These are phyloP conservation scores for Drosophila quadrilineata DNA, from an alignment of 1,140 invertebrate species.

Conservation along the genomic window DNA sequence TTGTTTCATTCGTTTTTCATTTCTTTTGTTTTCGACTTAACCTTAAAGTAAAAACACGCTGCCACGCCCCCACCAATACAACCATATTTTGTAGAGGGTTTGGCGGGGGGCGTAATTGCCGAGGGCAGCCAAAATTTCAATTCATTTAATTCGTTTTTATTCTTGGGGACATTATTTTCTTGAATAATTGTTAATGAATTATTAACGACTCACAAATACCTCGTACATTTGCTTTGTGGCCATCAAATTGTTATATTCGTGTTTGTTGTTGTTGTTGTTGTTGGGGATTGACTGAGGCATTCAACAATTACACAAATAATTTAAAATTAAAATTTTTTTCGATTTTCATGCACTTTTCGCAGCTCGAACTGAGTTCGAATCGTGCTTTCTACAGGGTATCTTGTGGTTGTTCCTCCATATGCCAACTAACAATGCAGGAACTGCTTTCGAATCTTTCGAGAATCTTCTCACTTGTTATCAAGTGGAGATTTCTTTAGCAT, in stretches of 20 bases:
- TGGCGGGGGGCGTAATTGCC: conserved; percentile 9
- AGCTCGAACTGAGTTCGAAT: conserved; percentile 35
- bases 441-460: conserved; percentile 46
- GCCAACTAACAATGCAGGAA: conserved; percentile 48
- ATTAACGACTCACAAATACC: conserved; percentile 46
- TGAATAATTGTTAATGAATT: conserved; percentile 37
- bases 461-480: too few relatives aligned
- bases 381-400: conserved; percentile 32
- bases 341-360: conserved; percentile 11
- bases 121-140: conserved; percentile 31
- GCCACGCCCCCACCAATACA: conserved; percentile 2
- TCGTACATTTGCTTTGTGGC: conserved; percentile 4
- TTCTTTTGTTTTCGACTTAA: too few relatives aligned
- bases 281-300: conserved; percentile 75
- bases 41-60: conserved; percentile 38
- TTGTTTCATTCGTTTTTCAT: too few relatives aligned
- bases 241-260: conserved; percentile 6
- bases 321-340: conserved; percentile 22
- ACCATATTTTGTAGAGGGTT: background rate
- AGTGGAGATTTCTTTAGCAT: too few relatives aligned
- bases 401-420: conserved; percentile 29
- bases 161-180: too few relatives aligned
- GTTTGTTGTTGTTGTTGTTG: conserved; percentile 9
- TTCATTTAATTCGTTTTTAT: conserved; percentile 35
- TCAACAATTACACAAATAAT: conserved; percentile 51